Base-by-base conservation (phyloP, 64 coral and sea anemone genomes). In the Astreopora myriophthalma region DNA sequence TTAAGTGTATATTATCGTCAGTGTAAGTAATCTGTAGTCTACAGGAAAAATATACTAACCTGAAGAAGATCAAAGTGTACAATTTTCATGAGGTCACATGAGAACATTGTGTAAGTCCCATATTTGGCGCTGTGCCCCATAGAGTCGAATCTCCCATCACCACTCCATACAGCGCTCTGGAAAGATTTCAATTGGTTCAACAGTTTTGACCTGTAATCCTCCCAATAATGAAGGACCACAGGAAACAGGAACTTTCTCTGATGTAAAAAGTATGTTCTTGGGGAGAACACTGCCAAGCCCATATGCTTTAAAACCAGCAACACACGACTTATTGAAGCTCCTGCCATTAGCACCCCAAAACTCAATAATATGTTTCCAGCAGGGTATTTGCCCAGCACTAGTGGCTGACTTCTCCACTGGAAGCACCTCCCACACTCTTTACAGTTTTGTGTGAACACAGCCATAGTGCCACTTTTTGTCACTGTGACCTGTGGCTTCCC, bases 91-190 rank as follows among this genome's bases (percentile, higher is more conserved):
- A 65, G 61, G 61, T 65, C 61, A 65, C 61, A 65, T 19, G 61
- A 65, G n/a, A 65, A 65, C 61, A 65, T 65, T 5, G 61, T 65
- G 20, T 65, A 65, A 26, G 61, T 65, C 13, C 61, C 61, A 65
- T 65, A 65, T 19, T 65, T 65, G 14, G 61, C 61, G 5, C 0
- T 19, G 20, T 65, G 61, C 13, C 61, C 61, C 34, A 89, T 89
- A 4, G 87, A 89, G 52, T 89, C 87, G 67, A 79, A 89, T 23
- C 73, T 32, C 2, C 22, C 87, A 89, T 89, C 87, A 20, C 87
- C 74, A 78, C 87, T 77, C 87, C 87, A 89, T 5, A 46, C 29
- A 33, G 19, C 58, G 17, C 75, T 37, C 17, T 78, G 62, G 26
- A 89, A 17, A 23, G 8, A 38, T 32, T 78, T 89, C 22, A 89